These are phyloP conservation scores for Parnassius smintheus DNA, from an alignment of 2,888 invertebrate genomes.

Conservation along the genomic window DNA sequence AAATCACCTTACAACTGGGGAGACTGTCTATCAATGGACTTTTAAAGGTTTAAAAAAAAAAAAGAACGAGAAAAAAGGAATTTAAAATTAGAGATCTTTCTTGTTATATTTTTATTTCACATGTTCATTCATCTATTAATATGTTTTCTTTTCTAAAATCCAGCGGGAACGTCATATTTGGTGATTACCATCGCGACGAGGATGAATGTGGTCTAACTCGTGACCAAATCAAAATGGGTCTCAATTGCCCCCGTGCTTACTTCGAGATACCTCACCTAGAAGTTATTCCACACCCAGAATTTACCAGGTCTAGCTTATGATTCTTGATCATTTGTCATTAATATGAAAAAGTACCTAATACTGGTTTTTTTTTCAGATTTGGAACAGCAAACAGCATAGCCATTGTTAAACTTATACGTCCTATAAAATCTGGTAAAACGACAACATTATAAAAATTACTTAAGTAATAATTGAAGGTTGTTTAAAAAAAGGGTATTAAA, in stretches of 20 bases:
- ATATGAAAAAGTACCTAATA: too few relatives aligned
- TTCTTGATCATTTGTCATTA: too few relatives aligned
- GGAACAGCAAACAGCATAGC: slow-evolving; percentile 66
- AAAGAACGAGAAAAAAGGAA: too few relatives aligned
- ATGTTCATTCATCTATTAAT: neutral
- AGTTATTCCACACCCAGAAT: slow-evolving; percentile 66
- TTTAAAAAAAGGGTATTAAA: slow-evolving; percentile 16
- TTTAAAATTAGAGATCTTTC: too few relatives aligned
- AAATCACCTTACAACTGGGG: too few relatives aligned
- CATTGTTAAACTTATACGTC: slow-evolving; percentile 60
- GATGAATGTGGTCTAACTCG: slow-evolving; percentile 55
- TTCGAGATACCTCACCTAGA: slow-evolving; percentile 57
- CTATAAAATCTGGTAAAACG: slow-evolving; percentile 60
- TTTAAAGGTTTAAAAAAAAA: too few relatives aligned
- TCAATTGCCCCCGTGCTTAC: slow-evolving; percentile 56
- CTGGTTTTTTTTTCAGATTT: slow-evolving; percentile 47
- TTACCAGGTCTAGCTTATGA: slow-evolving; percentile 47
- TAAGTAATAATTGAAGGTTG: neutral
- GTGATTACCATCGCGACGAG: slow-evolving; percentile 68
- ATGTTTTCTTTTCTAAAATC: slow-evolving; percentile 22
- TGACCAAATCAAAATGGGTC: slow-evolving; percentile 49
- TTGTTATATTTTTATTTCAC: too few relatives aligned
- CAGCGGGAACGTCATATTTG: slow-evolving; percentile 65
- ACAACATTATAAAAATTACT: too few relatives aligned
- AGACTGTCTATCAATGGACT: too few relatives aligned